phyloP scores from a whole-genome alignment of 2,113 vertebrate species.

The Gobio gobio region DNA sequence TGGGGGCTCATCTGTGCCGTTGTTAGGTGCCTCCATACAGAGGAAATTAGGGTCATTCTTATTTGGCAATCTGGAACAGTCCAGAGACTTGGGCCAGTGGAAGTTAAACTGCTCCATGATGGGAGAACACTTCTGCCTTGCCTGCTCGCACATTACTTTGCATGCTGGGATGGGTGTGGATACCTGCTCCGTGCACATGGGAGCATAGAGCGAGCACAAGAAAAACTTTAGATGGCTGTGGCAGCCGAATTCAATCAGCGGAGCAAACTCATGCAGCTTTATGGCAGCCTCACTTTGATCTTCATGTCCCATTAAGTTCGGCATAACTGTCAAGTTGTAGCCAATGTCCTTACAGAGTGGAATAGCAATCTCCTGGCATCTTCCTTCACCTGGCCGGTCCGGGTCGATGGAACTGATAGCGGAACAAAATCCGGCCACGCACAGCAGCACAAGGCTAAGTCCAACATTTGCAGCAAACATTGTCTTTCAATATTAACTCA shows the following conservation, averaged over 20 bases:
- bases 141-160: conserved; percentile 96
- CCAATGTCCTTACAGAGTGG: conserved; percentile 96
- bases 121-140: conserved; percentile 89
- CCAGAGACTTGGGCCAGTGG: conserved; percentile 92
- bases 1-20: conserved; percentile 86
- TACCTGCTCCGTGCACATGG: conserved; percentile 98
- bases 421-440: conserved; percentile 64
- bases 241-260: conserved; percentile 88
- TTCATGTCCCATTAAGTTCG: conserved; percentile 90
- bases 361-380: conserved; percentile 92
- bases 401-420: conserved; percentile 90
- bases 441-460: conserved; percentile 57
- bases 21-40: conserved; percentile 97
- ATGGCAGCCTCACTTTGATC: conserved; percentile 88
- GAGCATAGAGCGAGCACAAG: conserved; percentile 94
- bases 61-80: conserved; percentile 91
- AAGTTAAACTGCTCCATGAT: conserved; percentile 96
- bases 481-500: conserved; percentile 48
- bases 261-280: conserved; percentile 90
- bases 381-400: conserved; percentile 87
- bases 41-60: conserved; percentile 96
- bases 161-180: conserved; percentile 96
- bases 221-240: conserved; percentile 94
- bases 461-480: conserved; percentile 67
- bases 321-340: conserved; percentile 96